These are phyloP conservation scores for Carterocephalus palaemon DNA, from an alignment of 2,888 invertebrate species.

Conservation along the genomic window DNA sequence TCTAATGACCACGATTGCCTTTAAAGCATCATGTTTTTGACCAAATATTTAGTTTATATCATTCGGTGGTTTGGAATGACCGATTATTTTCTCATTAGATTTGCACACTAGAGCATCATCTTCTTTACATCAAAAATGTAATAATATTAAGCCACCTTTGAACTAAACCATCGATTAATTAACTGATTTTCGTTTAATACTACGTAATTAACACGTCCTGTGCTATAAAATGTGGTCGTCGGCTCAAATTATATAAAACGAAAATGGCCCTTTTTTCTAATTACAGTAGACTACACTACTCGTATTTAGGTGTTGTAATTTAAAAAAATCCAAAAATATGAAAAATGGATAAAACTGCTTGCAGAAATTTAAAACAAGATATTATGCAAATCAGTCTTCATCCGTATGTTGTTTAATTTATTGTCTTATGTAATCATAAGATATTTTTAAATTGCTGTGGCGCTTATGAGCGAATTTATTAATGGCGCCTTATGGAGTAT, in stretches of 20 bases:
- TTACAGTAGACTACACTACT: too few species aligned
- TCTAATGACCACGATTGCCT: too few species aligned
- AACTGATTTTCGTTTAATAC: slow-evolving; percentile 3
- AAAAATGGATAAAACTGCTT: slow-evolving; percentile 1
- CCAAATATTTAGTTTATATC: too few species aligned
- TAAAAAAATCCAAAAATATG: slow-evolving; percentile 7
- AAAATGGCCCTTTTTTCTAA: too few species aligned
- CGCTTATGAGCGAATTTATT: slow-evolving; percentile 16
- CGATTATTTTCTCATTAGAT: too few species aligned
- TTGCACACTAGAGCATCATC: too few species aligned
- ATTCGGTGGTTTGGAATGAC: too few species aligned
- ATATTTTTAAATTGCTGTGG: slow-evolving; percentile 18
- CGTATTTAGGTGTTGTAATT: too few species aligned
- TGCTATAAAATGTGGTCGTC: too few species aligned
- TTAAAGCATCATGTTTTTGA: too few species aligned
- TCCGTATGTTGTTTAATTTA: slow-evolving; percentile 11
- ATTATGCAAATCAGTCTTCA: slow-evolving; percentile 13
- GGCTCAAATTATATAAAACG: too few species aligned
- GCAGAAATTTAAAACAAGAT: slow-evolving; percentile 14
- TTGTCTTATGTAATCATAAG: slow-evolving; percentile 9
- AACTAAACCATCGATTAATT: slow-evolving; percentile 15
- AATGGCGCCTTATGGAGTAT: too few species aligned
- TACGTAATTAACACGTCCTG: slow-evolving; percentile 14
- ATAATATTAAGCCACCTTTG: slow-evolving; percentile 1
- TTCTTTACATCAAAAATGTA: slow-evolving; percentile 14